phyloP scores from a whole-genome alignment of 2,797 vertebrate species.

The Phalanger gymnotis region DNA sequence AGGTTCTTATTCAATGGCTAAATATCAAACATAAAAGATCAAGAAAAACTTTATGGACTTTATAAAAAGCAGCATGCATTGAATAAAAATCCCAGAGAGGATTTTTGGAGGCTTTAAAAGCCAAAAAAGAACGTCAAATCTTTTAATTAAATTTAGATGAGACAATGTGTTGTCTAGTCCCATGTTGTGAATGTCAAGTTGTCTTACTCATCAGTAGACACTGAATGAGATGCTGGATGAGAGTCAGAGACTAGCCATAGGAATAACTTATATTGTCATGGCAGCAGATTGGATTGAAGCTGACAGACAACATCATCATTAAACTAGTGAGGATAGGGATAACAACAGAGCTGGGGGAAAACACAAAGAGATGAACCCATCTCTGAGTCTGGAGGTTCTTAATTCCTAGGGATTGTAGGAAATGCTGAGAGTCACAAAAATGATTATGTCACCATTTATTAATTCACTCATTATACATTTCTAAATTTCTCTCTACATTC shows the following conservation, averaged over 20 bases:
- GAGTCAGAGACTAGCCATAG: neutral
- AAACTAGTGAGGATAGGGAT: neutral
- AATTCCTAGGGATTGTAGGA: neutral
- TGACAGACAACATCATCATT: neutral
- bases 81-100: neutral
- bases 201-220: neutral
- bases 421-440: neutral
- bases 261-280: neutral
- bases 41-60: neutral
- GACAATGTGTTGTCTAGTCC: neutral
- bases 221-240: neutral
- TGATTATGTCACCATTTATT: neutral
- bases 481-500: neutral
- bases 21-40: neutral
- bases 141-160: conserved; percentile 1
- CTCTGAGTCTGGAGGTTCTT: neutral
- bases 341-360: neutral
- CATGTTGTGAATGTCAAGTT: neutral
- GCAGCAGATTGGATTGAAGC: neutral
- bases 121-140: neutral
- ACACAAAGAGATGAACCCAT: neutral
- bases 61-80: neutral
- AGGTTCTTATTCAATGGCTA: neutral
- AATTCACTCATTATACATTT: neutral
- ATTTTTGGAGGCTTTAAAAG: neutral